Conservation (phyloP, 2,797 vertebrate species). For the Decapterus maruadsi region DNA sequence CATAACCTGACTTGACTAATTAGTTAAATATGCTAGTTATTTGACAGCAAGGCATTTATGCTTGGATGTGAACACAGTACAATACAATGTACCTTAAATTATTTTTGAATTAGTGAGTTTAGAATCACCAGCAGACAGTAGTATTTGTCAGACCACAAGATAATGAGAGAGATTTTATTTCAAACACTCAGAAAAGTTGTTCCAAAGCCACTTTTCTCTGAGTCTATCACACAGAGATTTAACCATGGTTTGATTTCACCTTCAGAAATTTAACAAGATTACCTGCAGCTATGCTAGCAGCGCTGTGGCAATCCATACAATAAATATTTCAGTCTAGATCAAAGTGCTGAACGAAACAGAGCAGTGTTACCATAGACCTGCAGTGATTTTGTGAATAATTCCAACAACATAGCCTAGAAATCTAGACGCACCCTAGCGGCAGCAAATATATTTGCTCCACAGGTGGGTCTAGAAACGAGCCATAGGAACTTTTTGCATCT, state of each 20-base stretch:
- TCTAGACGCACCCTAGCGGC: no score
- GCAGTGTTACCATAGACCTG: neutral
- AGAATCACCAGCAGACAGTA: no score
- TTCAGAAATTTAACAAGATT: neutral
- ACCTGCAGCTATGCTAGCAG: neutral
- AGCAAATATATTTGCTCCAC: no score
- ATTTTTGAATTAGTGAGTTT: neutral
- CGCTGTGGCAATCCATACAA: neutral
- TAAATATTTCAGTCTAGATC: neutral
- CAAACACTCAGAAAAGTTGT: neutral
- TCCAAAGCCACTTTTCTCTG: neutral
- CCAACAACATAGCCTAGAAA: no score
- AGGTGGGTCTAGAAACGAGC: no score
- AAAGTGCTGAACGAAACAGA: neutral
- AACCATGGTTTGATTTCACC: neutral
- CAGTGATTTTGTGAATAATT: neutral
- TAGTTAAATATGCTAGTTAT: conserved; percentile 30
- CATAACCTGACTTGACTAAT: conserved; percentile 49
- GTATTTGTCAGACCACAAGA: no score
- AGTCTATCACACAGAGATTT: neutral
- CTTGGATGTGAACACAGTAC: neutral
- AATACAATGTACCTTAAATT: neutral
- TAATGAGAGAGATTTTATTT: no score
- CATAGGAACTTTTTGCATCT: no score
- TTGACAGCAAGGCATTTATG: neutral